Evolutionary conservation across 2,888 invertebrate species (phyloP).

Genomic region (Cryptocephalus primarius): DNA sequence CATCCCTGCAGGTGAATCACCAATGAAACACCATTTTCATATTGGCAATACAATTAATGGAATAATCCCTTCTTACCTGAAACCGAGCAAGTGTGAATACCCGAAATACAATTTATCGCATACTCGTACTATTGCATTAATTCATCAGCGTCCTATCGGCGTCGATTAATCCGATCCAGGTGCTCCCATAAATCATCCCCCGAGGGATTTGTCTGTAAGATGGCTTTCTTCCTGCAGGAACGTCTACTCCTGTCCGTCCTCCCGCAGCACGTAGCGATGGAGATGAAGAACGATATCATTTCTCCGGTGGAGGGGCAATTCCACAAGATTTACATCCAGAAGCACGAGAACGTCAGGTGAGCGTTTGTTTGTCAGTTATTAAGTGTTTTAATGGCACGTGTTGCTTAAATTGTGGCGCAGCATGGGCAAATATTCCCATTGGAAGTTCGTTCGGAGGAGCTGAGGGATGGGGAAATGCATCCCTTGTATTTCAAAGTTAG

Average conservation of each 20-base stretch:
- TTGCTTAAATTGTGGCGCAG: not conserved
- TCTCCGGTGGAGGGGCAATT: conserved; percentile 85
- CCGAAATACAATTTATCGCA: no score
- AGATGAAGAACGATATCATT: conserved; percentile 89
- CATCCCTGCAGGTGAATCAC: no score
- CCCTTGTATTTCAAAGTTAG: no score
- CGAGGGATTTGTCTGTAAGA: no score
- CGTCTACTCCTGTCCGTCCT: conserved; percentile 75
- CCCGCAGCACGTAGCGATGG: conserved; percentile 85
- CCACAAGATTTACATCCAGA: conserved; percentile 90
- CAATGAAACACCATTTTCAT: no score
- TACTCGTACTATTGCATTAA: no score
- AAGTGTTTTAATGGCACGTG: not conserved
- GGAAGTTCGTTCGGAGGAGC: not conserved
- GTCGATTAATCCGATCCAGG: no score
- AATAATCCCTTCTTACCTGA: no score
- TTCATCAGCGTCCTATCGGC: no score
- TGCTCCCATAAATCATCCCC: no score
- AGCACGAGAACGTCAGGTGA: conserved; percentile 86
- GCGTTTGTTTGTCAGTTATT: conserved; percentile 19
- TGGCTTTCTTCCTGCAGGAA: conserved; percentile 46
- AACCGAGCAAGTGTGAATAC: no score
- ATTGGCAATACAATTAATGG: no score
- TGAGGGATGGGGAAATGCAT: not conserved
- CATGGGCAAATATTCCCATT: not conserved